Evolutionary conservation across 2,113 vertebrate genomes (phyloP).

Genomic region (Upupa epops): DNA sequence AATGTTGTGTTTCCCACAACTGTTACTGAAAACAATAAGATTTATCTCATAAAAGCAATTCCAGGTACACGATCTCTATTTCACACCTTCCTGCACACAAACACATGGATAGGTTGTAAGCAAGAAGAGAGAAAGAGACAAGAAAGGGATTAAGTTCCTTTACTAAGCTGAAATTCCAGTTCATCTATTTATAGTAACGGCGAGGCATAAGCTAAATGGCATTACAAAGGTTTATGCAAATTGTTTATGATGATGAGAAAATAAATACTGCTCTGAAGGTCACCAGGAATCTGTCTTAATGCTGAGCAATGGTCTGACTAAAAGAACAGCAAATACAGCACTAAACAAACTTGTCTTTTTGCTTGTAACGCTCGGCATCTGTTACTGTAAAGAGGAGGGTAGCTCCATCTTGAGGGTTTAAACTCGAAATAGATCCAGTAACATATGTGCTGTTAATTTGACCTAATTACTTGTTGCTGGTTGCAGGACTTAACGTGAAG

Average conservation of each 20-base stretch:
- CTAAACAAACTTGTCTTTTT: neutral
- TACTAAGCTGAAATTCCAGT: slow-evolving; percentile 53
- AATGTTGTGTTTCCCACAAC: neutral
- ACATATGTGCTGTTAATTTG: slow-evolving; percentile 61
- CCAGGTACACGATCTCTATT: neutral
- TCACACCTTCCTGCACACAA: neutral
- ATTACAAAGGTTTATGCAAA: slow-evolving; percentile 69
- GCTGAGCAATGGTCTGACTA: neutral
- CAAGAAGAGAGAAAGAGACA: neutral
- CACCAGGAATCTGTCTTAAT: neutral
- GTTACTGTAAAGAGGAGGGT: neutral
- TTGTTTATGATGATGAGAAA: slow-evolving; percentile 22
- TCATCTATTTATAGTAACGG: slow-evolving; percentile 63
- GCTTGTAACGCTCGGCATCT: neutral
- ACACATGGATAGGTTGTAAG: neutral
- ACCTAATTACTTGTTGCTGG: slow-evolving; percentile 58
- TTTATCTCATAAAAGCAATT: neutral
- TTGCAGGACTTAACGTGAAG: slow-evolving; percentile 38
- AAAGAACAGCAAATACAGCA: neutral
- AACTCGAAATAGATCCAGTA: slow-evolving; percentile 44
- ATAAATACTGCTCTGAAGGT: slow-evolving; percentile 2
- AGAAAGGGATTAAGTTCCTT: slow-evolving; percentile 49
- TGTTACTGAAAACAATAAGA: neutral
- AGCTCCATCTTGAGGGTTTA: slow-evolving; percentile 21
- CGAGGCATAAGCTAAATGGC: slow-evolving; percentile 50